Evolutionary conservation across 1,140 invertebrate genomes (phyloP).

Genomic region (Drosophila melanogaster): DNA sequence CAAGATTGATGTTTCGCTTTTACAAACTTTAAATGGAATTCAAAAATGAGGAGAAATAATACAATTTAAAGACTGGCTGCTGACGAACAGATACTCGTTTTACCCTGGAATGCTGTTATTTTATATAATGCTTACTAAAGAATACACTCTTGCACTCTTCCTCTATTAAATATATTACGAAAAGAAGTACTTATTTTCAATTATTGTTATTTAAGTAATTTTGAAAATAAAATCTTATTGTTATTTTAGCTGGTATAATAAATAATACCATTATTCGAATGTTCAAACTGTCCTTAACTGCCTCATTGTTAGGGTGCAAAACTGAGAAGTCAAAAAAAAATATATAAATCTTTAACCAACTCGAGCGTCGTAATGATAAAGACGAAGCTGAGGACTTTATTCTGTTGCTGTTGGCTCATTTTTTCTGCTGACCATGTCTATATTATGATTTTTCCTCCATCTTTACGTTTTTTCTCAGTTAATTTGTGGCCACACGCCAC

Average conservation of each 20-base stretch:
- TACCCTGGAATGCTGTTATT: constrained; percentile 13
- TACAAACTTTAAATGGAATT: constrained; percentile 73
- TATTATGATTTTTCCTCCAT: constrained; percentile 63
- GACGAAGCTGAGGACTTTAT: constrained; percentile 33
- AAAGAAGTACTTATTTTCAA: no score
- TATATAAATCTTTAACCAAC: neutral
- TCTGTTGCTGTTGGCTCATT: constrained; percentile 50
- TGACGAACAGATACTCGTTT: neutral
- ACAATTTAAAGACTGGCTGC: neutral
- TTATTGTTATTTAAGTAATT: no score
- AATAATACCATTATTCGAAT: neutral
- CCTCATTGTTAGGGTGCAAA: neutral
- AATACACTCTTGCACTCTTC: no score
- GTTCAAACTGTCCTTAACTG: neutral
- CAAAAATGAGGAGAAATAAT: constrained; percentile 46
- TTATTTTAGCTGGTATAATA: no score
- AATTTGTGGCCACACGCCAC: constrained; percentile 71
- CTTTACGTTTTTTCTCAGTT: constrained; percentile 52
- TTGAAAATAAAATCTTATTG: no score
- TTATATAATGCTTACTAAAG: no score
- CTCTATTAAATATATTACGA: neutral
- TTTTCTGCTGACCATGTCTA: constrained; percentile 78
- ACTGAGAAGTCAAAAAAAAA: constrained; percentile 7
- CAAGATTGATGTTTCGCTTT: constrained; percentile 74
- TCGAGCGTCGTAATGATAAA: constrained; percentile 15